phyloP scores from a whole-genome alignment of 2,797 vertebrate species.

The Periophthalmus magnuspinnatus region DNA sequence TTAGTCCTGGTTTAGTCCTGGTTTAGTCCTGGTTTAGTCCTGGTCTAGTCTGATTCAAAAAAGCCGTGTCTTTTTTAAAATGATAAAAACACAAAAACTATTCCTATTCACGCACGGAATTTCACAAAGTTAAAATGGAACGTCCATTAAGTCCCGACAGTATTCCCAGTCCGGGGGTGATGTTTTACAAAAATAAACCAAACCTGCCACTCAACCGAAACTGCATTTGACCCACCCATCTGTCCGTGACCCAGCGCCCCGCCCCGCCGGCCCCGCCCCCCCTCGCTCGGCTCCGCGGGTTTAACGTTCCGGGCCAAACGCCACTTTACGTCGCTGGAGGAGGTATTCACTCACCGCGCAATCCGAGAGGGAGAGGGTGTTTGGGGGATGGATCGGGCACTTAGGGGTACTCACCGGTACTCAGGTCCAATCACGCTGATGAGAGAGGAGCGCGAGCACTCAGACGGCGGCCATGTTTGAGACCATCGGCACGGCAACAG shows the following conservation, averaged over 20 bases:
- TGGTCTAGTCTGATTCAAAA: too few relatives aligned
- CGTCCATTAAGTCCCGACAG: not conserved
- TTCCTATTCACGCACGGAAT: not conserved
- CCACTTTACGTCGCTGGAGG: not conserved
- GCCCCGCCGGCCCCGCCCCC: slow-evolving; percentile 37
- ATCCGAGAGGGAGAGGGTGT: slow-evolving; percentile 23
- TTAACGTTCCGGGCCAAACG: slow-evolving; percentile 15
- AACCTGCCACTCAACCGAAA: slow-evolving; percentile 23
- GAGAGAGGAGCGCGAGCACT: slow-evolving; percentile 32
- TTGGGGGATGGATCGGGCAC: slow-evolving; percentile 53
- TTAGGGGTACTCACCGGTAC: slow-evolving; percentile 58
- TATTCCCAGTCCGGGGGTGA: not conserved
- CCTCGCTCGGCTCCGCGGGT: slow-evolving; percentile 26
- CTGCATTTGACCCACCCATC: slow-evolving; percentile 7
- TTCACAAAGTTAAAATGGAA: not conserved
- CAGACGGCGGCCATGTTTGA: slow-evolving; percentile 1
- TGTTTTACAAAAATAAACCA: slow-evolving; percentile 1
- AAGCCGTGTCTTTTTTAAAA: too few relatives aligned
- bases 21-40: too few relatives aligned
- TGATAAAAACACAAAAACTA: too few relatives aligned
- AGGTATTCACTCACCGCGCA: not conserved
- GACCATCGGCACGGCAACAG: slow-evolving; percentile 6
- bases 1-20: too few relatives aligned
- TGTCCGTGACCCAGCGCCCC: slow-evolving; percentile 24
- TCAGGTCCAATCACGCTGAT: slow-evolving; percentile 67